Percentiles rank a stretch among this genome's conserved stretches.
phyloP scores from a whole-genome alignment of 2,888 invertebrate species.

The Psylliodes chrysocephalus region DNA sequence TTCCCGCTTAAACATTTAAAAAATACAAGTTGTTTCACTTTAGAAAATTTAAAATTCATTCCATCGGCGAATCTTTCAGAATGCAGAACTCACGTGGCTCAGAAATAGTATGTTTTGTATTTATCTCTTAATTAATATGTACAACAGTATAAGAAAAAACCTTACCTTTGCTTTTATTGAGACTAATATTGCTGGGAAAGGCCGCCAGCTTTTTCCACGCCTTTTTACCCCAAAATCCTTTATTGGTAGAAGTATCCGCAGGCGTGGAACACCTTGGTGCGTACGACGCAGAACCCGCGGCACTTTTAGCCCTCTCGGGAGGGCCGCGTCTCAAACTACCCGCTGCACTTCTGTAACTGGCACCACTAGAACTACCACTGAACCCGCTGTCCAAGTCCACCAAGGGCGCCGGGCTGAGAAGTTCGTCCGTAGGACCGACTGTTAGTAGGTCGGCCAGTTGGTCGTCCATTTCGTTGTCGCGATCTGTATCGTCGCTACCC shows the following conservation, averaged over 20 bases:
- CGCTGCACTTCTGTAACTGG: slow-evolving; percentile 73
- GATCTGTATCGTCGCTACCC: slow-evolving; percentile 71
- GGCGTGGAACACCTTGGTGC: slow-evolving; percentile 49
- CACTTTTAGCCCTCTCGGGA: slow-evolving; percentile 62
- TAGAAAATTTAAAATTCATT: too few relatives aligned
- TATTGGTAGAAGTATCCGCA: slow-evolving; percentile 52
- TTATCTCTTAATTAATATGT: too few relatives aligned
- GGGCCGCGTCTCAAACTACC: slow-evolving; percentile 70
- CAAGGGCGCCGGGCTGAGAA: slow-evolving; percentile 74
- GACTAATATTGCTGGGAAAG: slow-evolving; percentile 76
- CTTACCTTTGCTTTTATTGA: slow-evolving; percentile 75
- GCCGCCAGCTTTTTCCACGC: slow-evolving; percentile 83
- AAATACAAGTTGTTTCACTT: too few relatives aligned
- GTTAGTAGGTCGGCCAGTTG: slow-evolving; percentile 68
- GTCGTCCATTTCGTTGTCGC: slow-evolving; percentile 71
- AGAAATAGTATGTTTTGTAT: too few relatives aligned
- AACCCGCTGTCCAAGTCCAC: slow-evolving; percentile 83
- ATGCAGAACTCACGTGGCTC: too few relatives aligned
- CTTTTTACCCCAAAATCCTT: slow-evolving; percentile 79
- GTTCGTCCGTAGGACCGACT: slow-evolving; percentile 77
- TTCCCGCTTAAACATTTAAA: too few relatives aligned
- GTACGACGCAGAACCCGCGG: slow-evolving; percentile 26
- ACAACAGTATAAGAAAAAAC: background rate
- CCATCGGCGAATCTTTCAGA: too few relatives aligned
- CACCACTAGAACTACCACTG: slow-evolving; percentile 85